Evolutionary conservation across 2,888 invertebrate genomes (phyloP).

Genomic region (Spicauda simplicius): DNA sequence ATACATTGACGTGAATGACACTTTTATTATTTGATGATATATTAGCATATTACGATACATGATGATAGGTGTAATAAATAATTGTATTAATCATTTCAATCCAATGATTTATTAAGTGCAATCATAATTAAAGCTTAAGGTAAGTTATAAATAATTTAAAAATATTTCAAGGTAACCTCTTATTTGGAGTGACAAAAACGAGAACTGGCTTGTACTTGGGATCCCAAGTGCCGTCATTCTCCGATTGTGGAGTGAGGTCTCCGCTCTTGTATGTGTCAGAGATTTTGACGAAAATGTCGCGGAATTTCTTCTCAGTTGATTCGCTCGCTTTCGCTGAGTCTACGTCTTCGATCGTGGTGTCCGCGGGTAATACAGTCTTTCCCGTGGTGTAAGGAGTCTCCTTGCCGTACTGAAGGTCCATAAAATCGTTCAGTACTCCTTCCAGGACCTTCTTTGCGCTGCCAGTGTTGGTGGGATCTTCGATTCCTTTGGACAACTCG

Average conservation of each 20-base stretch:
- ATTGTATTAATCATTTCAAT: not conserved
- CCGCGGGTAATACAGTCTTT: constrained; percentile 64
- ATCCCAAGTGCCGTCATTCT: constrained; percentile 69
- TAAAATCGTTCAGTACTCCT: constrained; percentile 71
- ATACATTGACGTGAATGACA: not conserved
- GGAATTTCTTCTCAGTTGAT: constrained; percentile 58
- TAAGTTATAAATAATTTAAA: constrained; percentile 2
- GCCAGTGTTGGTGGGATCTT: constrained; percentile 56
- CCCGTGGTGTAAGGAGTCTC: constrained; percentile 76
- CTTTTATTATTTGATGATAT: not conserved
- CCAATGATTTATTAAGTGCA: constrained; percentile 17
- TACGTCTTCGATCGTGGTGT: constrained; percentile 60
- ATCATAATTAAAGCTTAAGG: constrained; percentile 24
- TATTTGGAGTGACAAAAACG: constrained; percentile 64
- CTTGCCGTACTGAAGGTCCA: constrained; percentile 72
- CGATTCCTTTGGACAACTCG: constrained; percentile 61
- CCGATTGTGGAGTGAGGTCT: constrained; percentile 60
- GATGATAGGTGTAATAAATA: not conserved
- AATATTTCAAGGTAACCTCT: constrained; percentile 40
- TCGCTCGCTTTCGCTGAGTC: constrained; percentile 57
- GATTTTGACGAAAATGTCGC: constrained; percentile 65
- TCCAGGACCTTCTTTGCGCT: constrained; percentile 65
- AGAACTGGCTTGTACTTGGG: constrained; percentile 66
- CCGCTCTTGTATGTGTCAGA: constrained; percentile 65
- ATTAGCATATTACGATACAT: not conserved